Percentiles rank a stretch among this genome's conserved stretches.
These are phyloP conservation scores for Oncopodura yosiiana DNA, from an alignment of 1,140 invertebrate genomes.

Conservation along the genomic window DNA sequence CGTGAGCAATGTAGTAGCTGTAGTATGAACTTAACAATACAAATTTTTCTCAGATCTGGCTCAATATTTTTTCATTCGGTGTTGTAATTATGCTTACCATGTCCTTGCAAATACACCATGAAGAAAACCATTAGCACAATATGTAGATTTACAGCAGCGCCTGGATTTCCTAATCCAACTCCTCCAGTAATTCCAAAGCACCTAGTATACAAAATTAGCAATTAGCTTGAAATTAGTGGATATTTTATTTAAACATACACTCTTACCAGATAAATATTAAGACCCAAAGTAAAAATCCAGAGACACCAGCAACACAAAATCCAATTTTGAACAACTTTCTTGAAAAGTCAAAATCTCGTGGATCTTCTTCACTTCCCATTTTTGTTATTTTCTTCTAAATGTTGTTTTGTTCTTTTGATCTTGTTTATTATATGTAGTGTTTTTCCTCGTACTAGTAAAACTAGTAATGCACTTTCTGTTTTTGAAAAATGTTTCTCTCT, in stretches of 20 bases:
- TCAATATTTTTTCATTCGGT: too few species aligned
- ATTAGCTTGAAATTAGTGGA: too few species aligned
- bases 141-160: slow-evolving; percentile 24
- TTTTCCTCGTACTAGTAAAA: too few species aligned
- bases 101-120: slow-evolving; percentile 30
- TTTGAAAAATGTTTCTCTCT: too few species aligned
- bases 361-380: slow-evolving; percentile 34
- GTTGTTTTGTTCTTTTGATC: too few species aligned
- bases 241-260: slow-evolving; percentile 16
- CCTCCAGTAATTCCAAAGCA: slow-evolving; percentile 10
- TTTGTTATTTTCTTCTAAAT: too few species aligned
- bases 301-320: slow-evolving; percentile 2
- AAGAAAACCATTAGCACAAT: slow-evolving; percentile 31
- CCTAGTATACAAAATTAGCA: too few species aligned
- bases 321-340: slow-evolving; percentile 23
- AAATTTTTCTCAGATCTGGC: too few species aligned
- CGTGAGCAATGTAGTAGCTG: too few species aligned
- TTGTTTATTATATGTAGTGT: too few species aligned
- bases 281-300: slow-evolving; percentile 20
- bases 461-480: too few species aligned
- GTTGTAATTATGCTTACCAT: slow-evolving; percentile 25
- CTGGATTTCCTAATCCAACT: slow-evolving; percentile 1
- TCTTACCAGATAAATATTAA: slow-evolving; percentile 25
- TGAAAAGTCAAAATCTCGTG: slow-evolving; percentile 28
- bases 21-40: too few species aligned